A percentile compares a stretch with the other conserved stretches of the same genome.
phyloP scores from a whole-genome alignment of 2,113 vertebrate species.

The Progne subis region DNA sequence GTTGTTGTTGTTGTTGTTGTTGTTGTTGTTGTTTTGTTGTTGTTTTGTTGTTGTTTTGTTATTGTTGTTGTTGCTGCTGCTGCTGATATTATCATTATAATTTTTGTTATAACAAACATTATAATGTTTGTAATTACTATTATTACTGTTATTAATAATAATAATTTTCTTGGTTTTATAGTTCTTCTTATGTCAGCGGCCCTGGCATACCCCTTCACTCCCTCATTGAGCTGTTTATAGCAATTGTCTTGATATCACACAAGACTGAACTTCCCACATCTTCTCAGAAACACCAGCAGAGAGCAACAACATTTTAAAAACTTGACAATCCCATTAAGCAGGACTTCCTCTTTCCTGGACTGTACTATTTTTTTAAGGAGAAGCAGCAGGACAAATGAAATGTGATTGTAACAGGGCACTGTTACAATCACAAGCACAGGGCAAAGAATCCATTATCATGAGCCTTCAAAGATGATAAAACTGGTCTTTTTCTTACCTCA shows the following conservation, averaged over 20 bases:
- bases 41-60: too few relatives aligned
- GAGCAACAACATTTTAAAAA: not conserved
- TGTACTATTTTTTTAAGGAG: not conserved
- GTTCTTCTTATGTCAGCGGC: constrained; percentile 65
- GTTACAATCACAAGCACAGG: not conserved
- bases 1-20: accelerated
- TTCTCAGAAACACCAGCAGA: not conserved
- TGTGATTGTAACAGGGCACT: accelerated
- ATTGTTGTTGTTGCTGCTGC: not conserved
- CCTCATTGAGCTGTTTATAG: not conserved
- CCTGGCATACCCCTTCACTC: not conserved
- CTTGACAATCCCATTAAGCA: not conserved
- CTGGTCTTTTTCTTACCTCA: not conserved
- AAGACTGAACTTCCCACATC: not conserved
- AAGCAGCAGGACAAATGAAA: not conserved
- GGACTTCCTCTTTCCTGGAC: not conserved
- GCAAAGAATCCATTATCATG: not conserved
- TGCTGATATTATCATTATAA: too few relatives aligned
- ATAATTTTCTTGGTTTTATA: constrained; percentile 51
- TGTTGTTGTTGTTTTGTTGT: not conserved
- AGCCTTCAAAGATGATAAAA: not conserved
- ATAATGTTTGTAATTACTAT: too few relatives aligned
- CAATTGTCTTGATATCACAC: not conserved
- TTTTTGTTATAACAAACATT: too few relatives aligned
- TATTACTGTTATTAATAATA: not conserved